These are phyloP conservation scores for Drosophila basisetae DNA, from an alignment of 2,888 invertebrate genomes.

Conservation along the genomic window DNA sequence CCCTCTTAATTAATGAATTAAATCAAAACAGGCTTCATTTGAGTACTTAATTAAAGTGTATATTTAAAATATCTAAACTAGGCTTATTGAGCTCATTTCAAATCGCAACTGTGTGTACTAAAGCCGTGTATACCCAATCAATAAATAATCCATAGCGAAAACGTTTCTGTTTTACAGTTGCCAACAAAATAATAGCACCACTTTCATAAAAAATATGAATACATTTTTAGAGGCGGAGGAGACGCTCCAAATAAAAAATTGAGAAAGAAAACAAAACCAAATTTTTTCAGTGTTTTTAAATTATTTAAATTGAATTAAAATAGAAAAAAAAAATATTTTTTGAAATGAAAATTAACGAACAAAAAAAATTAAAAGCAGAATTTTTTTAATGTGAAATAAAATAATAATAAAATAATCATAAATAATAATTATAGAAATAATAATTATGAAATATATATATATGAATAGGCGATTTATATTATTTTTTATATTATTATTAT, in stretches of 20 bases:
- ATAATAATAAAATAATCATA: background rate
- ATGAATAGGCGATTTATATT: too few relatives aligned
- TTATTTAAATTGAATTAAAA: background rate
- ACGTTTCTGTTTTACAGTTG: background rate
- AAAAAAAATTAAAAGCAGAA: background rate
- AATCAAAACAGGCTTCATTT: background rate
- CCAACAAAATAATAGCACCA: slow-evolving; percentile 1
- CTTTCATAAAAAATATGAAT: background rate
- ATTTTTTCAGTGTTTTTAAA: background rate
- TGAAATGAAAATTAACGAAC: background rate
- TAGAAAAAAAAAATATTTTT: background rate
- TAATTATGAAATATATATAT: too few relatives aligned
- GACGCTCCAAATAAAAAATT: background rate
- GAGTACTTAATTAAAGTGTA: background rate
- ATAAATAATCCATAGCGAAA: background rate
- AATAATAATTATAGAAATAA: too few relatives aligned
- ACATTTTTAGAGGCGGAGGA: background rate
- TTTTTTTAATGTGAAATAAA: background rate
- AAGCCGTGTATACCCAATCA: background rate
- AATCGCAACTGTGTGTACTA: background rate
- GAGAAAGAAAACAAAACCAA: background rate
- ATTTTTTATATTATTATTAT: too few relatives aligned
- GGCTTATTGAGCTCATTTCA: background rate
- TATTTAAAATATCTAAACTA: background rate
- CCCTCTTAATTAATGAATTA: background rate